A percentile compares a stretch with the other conserved stretches of the same genome.
Evolutionary conservation across 2,888 invertebrate genomes (phyloP).

Genomic region (Trachelus troglodyta): DNA sequence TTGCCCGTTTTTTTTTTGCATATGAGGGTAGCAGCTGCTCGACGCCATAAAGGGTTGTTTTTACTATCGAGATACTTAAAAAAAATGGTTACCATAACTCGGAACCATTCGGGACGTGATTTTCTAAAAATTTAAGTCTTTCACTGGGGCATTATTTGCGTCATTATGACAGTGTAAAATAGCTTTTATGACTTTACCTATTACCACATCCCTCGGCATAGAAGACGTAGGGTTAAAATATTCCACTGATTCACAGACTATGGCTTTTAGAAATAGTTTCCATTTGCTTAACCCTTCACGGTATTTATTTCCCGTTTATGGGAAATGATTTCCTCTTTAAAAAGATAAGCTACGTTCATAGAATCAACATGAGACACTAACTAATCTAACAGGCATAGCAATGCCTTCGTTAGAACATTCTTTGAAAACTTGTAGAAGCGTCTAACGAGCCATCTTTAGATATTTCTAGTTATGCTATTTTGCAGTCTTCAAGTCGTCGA

Average conservation of each 20-base stretch:
- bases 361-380: neutral
- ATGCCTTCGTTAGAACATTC: neutral
- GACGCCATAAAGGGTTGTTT: neutral
- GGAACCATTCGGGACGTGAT: neutral
- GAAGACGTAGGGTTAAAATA: neutral
- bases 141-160: constrained; percentile 28
- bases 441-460: neutral
- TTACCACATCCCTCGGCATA: constrained; percentile 28
- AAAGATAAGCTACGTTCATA: neutral
- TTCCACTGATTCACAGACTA: neutral
- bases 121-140: constrained; percentile 7
- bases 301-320: neutral
- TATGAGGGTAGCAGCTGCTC: neutral
- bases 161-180: constrained; percentile 45
- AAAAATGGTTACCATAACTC: neutral
- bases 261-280: neutral
- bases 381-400: neutral
- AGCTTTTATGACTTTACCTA: constrained; percentile 35
- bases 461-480: neutral
- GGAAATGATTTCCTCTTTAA: neutral
- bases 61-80: neutral
- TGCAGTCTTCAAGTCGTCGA: neutral
- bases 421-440: neutral
- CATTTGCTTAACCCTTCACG: neutral
- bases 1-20: neutral